Percentiles rank a stretch among this genome's conserved stretches.
phyloP scores from a whole-genome alignment of 2,113 vertebrate genomes.

The Spea multiplicata region DNA sequence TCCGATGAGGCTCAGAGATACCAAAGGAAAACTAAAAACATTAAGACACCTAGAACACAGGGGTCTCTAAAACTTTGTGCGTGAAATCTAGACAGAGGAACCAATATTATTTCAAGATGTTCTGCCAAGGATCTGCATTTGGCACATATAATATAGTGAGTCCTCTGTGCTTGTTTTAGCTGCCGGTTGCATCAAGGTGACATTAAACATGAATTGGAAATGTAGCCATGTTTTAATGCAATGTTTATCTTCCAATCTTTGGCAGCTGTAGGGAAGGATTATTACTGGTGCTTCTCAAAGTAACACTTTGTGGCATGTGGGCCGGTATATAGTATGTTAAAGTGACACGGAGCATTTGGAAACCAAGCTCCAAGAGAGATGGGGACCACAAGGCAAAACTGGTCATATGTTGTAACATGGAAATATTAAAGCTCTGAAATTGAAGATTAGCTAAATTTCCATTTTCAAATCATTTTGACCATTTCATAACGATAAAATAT shows the following conservation, averaged over 20 bases:
- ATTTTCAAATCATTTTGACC: too few relatives aligned
- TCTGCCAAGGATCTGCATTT: not conserved
- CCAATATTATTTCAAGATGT: not conserved
- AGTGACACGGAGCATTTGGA: too few relatives aligned
- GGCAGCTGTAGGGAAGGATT: not conserved
- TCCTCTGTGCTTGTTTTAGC: not conserved
- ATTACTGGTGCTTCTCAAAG: not conserved
- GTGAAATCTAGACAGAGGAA: not conserved
- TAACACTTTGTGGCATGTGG: too few relatives aligned
- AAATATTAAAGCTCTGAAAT: too few relatives aligned
- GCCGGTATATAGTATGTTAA: too few relatives aligned
- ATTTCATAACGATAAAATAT: too few relatives aligned
- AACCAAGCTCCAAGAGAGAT: too few relatives aligned
- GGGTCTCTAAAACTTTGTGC: not conserved
- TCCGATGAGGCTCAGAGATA: conserved; percentile 11
- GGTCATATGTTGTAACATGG: too few relatives aligned
- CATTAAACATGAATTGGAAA: not conserved
- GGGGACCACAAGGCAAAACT: too few relatives aligned
- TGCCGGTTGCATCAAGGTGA: conserved; percentile 1
- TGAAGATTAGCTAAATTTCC: too few relatives aligned
- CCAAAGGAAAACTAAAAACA: conserved; percentile 3
- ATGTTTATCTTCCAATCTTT: conserved; percentile 9
- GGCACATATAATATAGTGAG: not conserved
- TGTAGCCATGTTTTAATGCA: not conserved
- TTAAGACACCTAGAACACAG: not conserved